These are phyloP conservation scores for Chironomus riparius DNA, from an alignment of 2,888 invertebrate species.

Conservation along the genomic window DNA sequence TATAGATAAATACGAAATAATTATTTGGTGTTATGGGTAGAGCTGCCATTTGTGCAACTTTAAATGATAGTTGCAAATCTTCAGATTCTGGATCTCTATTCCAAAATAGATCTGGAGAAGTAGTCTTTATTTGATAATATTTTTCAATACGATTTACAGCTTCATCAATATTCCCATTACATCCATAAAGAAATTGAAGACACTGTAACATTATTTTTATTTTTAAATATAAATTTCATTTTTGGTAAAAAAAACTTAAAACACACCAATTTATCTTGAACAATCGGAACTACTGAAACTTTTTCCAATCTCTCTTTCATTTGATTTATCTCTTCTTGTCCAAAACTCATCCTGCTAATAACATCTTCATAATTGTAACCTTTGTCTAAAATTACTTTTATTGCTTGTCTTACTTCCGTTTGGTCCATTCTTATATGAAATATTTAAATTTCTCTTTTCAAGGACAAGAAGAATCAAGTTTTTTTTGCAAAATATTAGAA, in stretches of 20 bases:
- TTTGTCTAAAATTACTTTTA: background rate
- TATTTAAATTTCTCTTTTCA: too few relatives aligned
- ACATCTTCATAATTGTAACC: slow-evolving; percentile 28
- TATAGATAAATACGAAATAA: background rate
- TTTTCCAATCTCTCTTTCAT: slow-evolving; percentile 4
- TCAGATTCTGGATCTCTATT: slow-evolving; percentile 43
- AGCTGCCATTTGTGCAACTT: background rate
- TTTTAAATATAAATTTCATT: too few relatives aligned
- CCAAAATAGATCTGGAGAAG: slow-evolving; percentile 54
- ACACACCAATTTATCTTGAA: slow-evolving; percentile 29
- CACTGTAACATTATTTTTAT: slow-evolving; percentile 21
- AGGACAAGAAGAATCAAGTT: too few relatives aligned
- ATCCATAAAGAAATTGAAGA: slow-evolving; percentile 27
- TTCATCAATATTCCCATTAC: slow-evolving; percentile 28
- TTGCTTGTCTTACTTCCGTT: too few relatives aligned
- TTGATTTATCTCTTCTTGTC: slow-evolving; percentile 27
- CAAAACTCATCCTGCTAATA: slow-evolving; percentile 14
- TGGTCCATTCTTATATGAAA: too few relatives aligned
- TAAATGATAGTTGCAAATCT: background rate
- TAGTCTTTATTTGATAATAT: slow-evolving; percentile 51
- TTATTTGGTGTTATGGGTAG: background rate
- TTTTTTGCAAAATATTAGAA: background rate
- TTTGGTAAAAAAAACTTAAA: too few relatives aligned
- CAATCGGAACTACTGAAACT: slow-evolving; percentile 21
- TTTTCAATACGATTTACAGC: slow-evolving; percentile 40